Evolutionary conservation across 2,797 vertebrate genomes (phyloP).

Genomic region (Sebastes taczanowskii): DNA sequence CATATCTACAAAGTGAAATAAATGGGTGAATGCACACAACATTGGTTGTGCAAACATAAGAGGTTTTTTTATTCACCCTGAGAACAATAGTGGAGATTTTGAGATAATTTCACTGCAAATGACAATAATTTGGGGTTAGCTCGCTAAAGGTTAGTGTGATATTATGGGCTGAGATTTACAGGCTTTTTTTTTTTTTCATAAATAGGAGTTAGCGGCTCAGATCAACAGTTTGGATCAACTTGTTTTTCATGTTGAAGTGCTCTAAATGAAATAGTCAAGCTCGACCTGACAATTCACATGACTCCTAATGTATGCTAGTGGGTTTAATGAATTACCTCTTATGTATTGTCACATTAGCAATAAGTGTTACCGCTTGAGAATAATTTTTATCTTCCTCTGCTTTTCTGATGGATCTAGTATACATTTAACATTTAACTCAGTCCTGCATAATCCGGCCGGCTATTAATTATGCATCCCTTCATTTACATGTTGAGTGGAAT

Average conservation of each 20-base stretch:
- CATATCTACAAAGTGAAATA: neutral
- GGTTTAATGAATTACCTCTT: neutral
- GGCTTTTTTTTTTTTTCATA: neutral
- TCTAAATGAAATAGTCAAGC: neutral
- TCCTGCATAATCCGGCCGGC: neutral
- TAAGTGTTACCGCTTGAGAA: neutral
- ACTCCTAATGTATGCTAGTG: neutral
- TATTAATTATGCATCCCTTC: slow-evolving; percentile 15
- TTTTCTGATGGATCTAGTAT: neutral
- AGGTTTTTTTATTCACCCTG: neutral
- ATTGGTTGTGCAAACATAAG: neutral
- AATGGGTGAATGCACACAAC: neutral
- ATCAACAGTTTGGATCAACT: neutral
- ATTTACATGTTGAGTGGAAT: slow-evolving; percentile 11
- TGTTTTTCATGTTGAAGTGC: neutral
- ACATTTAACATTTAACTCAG: neutral
- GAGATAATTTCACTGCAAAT: neutral
- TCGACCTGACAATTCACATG: neutral
- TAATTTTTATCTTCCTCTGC: neutral
- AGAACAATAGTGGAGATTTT: neutral
- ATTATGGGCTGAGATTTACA: neutral
- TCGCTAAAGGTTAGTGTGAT: neutral
- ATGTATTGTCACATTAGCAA: neutral
- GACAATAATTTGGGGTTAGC: neutral
- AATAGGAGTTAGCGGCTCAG: neutral